Evolutionary conservation across 2,797 vertebrate genomes (phyloP), one percentile per base, ranked within the genome.

Genomic region (Pteropus rufus): DNA sequence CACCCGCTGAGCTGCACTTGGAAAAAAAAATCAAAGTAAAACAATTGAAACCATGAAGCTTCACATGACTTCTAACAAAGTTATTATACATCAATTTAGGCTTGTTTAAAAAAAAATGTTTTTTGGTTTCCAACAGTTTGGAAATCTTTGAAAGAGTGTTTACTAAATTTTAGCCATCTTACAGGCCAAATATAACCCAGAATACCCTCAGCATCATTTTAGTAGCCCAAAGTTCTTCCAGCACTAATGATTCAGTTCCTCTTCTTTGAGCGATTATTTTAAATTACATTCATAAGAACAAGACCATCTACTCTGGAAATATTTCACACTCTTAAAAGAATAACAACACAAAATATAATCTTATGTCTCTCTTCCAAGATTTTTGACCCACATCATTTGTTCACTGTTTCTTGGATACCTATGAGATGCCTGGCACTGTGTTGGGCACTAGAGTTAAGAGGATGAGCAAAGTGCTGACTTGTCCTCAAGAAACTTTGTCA

Each of bases 1-100:
- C 7, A 87, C 39, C 18, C 5, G 2, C 67, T 77, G 73, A 86
- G 29, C 18, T 82, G 10, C 39, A 76, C 16, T 76, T 80, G 80
- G 36, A 46, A 41, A 56, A 39, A 73, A 95, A 75, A 94, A 94
- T 81, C 39, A 94, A 95, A 95, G 29, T 54, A 72, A 92, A 93
- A 80, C 36, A 58, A 94, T 16, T 79, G 69, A 93, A 97, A 89
- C 36, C 39, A 92, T 70, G 39, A 88, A 90, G 26, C 31, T 82
- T 95, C 46, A 92, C 29, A 41, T 85, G 52, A 73, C 21, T 62
- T 94, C 49, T 62, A 91, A 84, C 65, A 67, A 95, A 89, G 10
- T 65, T 82, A 93, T 82, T 95, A 70, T 23, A 88, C 10, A 91
- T 72, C 41, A 77, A 70, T 87, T 91, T 76, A 87, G 58, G 90